Evolutionary conservation across 2,797 vertebrate species (phyloP).

Genomic region (Coendou prehensilis): DNA sequence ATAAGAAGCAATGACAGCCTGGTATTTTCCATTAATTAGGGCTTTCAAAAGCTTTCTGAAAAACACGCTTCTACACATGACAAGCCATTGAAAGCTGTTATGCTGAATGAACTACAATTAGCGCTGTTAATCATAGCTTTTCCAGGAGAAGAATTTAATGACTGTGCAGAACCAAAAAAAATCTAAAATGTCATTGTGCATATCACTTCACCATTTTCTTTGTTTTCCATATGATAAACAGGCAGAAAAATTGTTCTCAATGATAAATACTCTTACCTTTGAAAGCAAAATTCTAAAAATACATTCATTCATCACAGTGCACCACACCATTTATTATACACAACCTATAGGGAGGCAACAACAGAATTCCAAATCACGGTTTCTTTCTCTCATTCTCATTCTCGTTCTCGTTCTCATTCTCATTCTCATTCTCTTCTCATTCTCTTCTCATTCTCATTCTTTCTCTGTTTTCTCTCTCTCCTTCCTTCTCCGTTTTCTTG

Average conservation of each 20-base stretch:
- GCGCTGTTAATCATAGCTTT: conserved; percentile 62
- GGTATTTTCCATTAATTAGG: conserved; percentile 29
- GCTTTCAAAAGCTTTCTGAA: conserved; percentile 34
- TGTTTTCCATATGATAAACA: not conserved
- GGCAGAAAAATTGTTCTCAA: not conserved
- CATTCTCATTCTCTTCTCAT: not conserved
- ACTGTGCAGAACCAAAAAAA: conserved; percentile 36
- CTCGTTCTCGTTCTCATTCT: not conserved
- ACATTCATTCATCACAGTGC: not conserved
- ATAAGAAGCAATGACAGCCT: not conserved
- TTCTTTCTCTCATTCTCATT: not conserved
- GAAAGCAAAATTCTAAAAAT: conserved; percentile 15
- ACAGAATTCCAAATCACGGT: not conserved
- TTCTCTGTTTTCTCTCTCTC: not conserved
- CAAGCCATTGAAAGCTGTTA: not conserved
- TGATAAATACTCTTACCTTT: conserved; percentile 12
- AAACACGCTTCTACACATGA: not conserved
- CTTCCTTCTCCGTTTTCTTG: not conserved
- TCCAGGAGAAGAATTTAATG: conserved; percentile 64
- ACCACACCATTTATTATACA: not conserved
- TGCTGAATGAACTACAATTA: conserved; percentile 35
- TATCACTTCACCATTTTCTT: not conserved
- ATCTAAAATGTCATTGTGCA: not conserved
- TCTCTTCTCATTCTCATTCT: not conserved
- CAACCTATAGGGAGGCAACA: not conserved